These are phyloP conservation scores for Marasmarcha lunaedactyla DNA, from an alignment of 2,888 invertebrate genomes.

Conservation along the genomic window DNA sequence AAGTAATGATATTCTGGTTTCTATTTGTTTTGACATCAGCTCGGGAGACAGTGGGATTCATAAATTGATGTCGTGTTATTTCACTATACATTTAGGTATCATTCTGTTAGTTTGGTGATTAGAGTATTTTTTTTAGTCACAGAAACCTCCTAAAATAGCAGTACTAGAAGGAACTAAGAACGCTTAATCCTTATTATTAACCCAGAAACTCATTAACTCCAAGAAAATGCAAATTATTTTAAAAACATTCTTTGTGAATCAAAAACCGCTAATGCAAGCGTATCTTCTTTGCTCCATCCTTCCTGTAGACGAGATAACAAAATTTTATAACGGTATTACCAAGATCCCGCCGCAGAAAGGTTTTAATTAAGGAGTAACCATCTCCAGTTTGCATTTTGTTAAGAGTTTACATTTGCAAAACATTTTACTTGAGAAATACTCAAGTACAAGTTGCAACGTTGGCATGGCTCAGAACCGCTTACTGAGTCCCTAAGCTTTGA, in stretches of 20 bases:
- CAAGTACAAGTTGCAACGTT: neutral
- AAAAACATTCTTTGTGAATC: neutral
- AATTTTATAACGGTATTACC: neutral
- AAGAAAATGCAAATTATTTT: neutral
- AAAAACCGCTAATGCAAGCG: neutral
- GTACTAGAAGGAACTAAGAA: no score
- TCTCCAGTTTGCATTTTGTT: neutral
- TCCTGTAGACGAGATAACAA: neutral
- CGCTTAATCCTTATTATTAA: no score
- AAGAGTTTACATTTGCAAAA: slow-evolving; percentile 1
- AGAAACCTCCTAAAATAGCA: no score
- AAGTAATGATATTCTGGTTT: no score
- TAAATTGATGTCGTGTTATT: no score
- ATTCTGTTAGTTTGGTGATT: no score
- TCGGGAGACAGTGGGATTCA: no score
- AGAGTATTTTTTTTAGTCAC: no score
- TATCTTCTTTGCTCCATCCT: slow-evolving; percentile 1
- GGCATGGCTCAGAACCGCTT: neutral
- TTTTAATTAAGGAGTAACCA: slow-evolving; percentile 1
- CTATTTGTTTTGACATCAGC: no score
- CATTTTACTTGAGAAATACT: neutral
- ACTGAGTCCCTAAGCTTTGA: slow-evolving; percentile 6
- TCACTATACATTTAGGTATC: no score
- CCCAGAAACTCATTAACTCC: neutral
- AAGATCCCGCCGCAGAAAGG: neutral